Evolutionary conservation across 2,113 vertebrate species (phyloP).

Genomic region (Dasypus novemcinctus): DNA sequence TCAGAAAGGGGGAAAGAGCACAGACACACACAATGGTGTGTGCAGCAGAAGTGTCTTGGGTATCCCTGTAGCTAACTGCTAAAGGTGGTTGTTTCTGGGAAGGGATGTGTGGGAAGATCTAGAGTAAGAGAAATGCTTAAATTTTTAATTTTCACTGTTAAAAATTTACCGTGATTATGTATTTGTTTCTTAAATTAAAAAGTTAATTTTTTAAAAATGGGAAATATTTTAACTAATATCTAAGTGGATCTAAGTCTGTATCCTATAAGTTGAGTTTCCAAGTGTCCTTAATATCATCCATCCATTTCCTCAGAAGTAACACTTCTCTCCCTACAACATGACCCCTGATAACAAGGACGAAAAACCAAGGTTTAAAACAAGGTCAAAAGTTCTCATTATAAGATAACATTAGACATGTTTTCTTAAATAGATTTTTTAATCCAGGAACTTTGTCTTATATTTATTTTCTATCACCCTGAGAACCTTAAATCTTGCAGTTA

Average conservation of each 20-base stretch:
- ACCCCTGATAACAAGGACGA: background rate
- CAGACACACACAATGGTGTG: too few species aligned
- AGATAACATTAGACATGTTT: background rate
- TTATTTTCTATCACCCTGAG: background rate
- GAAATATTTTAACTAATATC: background rate
- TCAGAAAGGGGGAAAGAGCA: background rate
- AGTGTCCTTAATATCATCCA: background rate
- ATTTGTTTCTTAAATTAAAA: background rate
- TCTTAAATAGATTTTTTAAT: background rate
- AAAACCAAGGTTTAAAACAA: background rate
- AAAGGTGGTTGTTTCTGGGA: background rate
- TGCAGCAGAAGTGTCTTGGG: background rate
- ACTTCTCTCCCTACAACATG: background rate
- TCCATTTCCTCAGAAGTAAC: background rate
- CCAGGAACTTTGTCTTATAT: background rate
- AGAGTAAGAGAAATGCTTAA: background rate
- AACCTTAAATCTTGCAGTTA: background rate
- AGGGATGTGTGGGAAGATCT: background rate
- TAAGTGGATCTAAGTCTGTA: background rate
- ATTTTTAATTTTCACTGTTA: background rate
- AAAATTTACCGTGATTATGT: background rate
- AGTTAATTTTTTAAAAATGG: background rate
- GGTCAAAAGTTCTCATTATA: background rate
- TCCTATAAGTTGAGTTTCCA: background rate
- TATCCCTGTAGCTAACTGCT: background rate